Evolutionary conservation across 1,140 invertebrate species (phyloP).

Genomic region (Meloidogyne exigua): DNA sequence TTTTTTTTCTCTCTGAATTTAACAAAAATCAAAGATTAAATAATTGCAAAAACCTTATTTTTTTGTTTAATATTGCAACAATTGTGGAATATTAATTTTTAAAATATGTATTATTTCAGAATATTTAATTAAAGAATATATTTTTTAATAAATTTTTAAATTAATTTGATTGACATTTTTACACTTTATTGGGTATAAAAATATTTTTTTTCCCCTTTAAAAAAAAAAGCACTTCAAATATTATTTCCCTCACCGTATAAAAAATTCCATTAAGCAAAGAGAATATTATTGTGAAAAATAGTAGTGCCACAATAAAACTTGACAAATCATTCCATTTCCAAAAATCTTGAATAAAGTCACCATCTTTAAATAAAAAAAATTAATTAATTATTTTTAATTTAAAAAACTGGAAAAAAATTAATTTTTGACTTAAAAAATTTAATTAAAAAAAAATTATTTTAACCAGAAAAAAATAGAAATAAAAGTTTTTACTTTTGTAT

Average conservation of each 20-base stretch:
- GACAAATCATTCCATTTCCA: constrained; percentile 99
- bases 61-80: background rate
- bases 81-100: too few relatives aligned
- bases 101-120: too few relatives aligned
- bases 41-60: too few relatives aligned
- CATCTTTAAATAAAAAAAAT: constrained; percentile 44
- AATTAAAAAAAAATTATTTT: too few relatives aligned
- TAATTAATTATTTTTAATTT: background rate
- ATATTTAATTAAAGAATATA: background rate
- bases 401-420: too few relatives aligned
- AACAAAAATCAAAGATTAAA: constrained; percentile 2
- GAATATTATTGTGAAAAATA: constrained; percentile 78
- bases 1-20: background rate
- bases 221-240: background rate
- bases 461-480: too few relatives aligned
- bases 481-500: too few relatives aligned
- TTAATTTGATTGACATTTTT: constrained; percentile 2
- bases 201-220: background rate
- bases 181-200: background rate
- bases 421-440: too few relatives aligned
- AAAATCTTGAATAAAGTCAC: constrained; percentile 72
- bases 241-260: constrained; percentile 69
- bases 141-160: background rate
- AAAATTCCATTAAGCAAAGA: constrained; percentile 84
- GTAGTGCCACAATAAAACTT: constrained; percentile 88